A percentile compares a stretch with the other conserved stretches of the same genome.
These are phyloP conservation scores for Lasioglossum lativentre DNA, from an alignment of 2,888 invertebrate species.

Conservation along the genomic window DNA sequence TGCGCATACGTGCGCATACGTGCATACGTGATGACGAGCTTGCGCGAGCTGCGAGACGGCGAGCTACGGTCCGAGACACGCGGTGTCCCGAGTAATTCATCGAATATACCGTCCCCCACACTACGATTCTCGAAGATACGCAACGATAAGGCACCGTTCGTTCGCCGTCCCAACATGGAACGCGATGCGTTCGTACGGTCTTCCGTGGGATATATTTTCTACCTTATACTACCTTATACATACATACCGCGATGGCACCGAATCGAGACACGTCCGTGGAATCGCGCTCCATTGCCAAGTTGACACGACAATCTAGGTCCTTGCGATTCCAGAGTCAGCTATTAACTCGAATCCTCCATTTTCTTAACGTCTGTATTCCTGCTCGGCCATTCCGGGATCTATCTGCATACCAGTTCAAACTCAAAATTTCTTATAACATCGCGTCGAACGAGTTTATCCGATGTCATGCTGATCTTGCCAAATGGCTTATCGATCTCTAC, in stretches of 20 bases:
- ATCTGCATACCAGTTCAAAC: not conserved
- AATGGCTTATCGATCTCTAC: no score
- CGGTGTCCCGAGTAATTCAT: conserved; percentile 32
- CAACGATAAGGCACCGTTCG: conserved; percentile 1
- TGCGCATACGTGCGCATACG: conserved; percentile 23
- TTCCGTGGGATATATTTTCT: conserved; percentile 27
- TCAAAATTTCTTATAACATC: no score
- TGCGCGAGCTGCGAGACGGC: not conserved
- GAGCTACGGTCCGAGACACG: not conserved
- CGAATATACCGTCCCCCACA: conserved; percentile 16
- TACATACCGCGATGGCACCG: not conserved
- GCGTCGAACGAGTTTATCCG: no score
- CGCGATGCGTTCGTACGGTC: not conserved
- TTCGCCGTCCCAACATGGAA: not conserved
- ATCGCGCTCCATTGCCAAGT: not conserved
- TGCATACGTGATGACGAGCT: not conserved
- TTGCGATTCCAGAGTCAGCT: not conserved
- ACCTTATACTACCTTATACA: no score
- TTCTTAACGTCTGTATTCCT: not conserved
- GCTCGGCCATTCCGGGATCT: not conserved
- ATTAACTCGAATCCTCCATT: not conserved
- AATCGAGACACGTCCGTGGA: conserved; percentile 9
- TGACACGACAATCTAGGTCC: not conserved
- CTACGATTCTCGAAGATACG: conserved; percentile 14
- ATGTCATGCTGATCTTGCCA: no score